These are phyloP conservation scores for Neoscelio sp. DNA, from an alignment of 2,888 invertebrate species.

Conservation along the genomic window DNA sequence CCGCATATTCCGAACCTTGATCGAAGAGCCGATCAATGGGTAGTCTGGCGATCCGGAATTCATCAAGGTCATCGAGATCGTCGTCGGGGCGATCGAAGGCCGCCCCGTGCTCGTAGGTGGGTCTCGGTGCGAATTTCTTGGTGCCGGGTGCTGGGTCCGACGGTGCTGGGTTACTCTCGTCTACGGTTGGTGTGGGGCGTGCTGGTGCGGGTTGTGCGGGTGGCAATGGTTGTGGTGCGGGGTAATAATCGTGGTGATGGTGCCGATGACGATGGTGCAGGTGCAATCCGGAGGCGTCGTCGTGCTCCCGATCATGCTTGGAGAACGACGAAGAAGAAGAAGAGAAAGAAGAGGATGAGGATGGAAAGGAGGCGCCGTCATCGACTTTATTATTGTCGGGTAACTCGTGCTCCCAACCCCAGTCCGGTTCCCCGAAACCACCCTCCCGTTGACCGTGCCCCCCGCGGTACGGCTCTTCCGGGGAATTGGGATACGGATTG, in stretches of 20 bases:
- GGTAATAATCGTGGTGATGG: conserved; percentile 76
- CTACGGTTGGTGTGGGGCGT: conserved; percentile 77
- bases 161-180: conserved; percentile 78
- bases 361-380: conserved; percentile 67
- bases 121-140: conserved; percentile 81
- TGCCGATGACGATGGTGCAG: conserved; percentile 82
- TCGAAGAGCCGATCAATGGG: conserved; percentile 86
- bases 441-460: conserved; percentile 63
- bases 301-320: conserved; percentile 78
- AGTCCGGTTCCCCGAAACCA: conserved; percentile 69
- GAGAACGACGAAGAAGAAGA: conserved; percentile 76
- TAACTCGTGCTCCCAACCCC: conserved; percentile 57
- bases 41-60: conserved; percentile 82
- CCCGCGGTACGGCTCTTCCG: no score
- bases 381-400: conserved; percentile 62
- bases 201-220: conserved; percentile 75
- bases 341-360: conserved; percentile 68
- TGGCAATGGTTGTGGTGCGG: conserved; percentile 75
- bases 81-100: conserved; percentile 85
- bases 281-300: conserved; percentile 73
- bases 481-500: conserved; percentile 68
- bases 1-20: conserved; percentile 84
- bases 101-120: conserved; percentile 82
- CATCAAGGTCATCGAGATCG: conserved; percentile 83
- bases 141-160: conserved; percentile 73